Evolutionary conservation across 2,113 vertebrate genomes (phyloP), one percentile per base, ranked within the genome.

Genomic region (Oenanthe oenanthe): DNA sequence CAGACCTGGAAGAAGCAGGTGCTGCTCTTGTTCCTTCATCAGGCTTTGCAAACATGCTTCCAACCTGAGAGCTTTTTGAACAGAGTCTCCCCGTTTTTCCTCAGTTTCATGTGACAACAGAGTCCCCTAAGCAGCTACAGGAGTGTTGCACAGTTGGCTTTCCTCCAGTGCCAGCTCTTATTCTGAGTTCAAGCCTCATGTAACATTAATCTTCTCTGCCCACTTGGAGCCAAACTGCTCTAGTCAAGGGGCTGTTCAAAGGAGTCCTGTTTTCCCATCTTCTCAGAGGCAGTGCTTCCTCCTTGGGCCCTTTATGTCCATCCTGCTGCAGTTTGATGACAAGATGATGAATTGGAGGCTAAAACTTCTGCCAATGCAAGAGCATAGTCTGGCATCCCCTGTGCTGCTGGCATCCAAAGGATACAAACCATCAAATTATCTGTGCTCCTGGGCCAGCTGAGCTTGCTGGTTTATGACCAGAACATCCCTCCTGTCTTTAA

Each of bases 311-410:
- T 38, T 70, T 77, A 18, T 42, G 8, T 16, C 24, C 9, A n/a
- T 65, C 20, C 40, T 63, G 6, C 57, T 85, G 60, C 31, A 83
- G 42, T 45, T 43, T 85, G 82, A 74, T 74, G 94, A 92, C 85
- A 93, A 85, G 67, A 93, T 36, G 79, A 90, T 94, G 48, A 94
- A 92, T 90, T 17, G 5, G 51, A 91, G 26, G 40, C 48, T 71
- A 31, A 74, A 90, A 80, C 13, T 43, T 83, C 9, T 89, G 92
- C 82, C 72, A 67, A 18, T 60, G 56, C 67, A 88, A 85, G 12
- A 83, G 20, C 6, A 17, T 36, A 32, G 9, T 71, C 72, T 88
- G 78, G 60, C 92, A 86, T 47, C 13, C n/a, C 25, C 51, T 17
- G 36, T 51, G 48, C 28, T 83, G 60, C 21, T 95, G 89, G 72